A percentile compares a stretch with the other conserved stretches of the same genome.
These are phyloP conservation scores for Aphelenchoides avenae DNA, from an alignment of 1,140 invertebrate genomes.

Conservation along the genomic window DNA sequence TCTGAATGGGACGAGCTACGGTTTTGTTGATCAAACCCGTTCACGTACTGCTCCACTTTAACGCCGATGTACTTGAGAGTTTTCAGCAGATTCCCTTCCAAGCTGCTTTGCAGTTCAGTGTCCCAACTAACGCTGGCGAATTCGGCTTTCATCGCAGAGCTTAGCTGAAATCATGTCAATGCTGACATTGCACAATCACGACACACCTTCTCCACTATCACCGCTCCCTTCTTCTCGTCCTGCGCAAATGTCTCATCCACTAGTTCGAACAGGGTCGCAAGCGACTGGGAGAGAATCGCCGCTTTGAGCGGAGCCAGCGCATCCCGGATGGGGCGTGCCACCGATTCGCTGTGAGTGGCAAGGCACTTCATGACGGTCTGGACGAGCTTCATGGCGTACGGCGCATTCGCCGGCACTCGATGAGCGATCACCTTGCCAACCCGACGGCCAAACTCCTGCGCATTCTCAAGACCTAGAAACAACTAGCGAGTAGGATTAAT, in stretches of 20 bases:
- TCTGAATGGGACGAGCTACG: too few relatives aligned
- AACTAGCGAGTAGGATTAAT: too few relatives aligned
- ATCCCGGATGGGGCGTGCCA: slow-evolving; percentile 36
- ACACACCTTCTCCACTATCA: slow-evolving; percentile 48
- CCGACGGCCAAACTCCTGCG: slow-evolving; percentile 39
- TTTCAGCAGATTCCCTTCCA: slow-evolving; percentile 42
- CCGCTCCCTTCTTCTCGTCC: slow-evolving; percentile 27
- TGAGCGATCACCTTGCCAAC: slow-evolving; percentile 38
- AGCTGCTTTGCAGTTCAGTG: slow-evolving; percentile 36
- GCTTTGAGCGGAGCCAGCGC: slow-evolving; percentile 51
- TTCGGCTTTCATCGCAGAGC: slow-evolving; percentile 45
- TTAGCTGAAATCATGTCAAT: slow-evolving; percentile 29
- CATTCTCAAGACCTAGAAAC: slow-evolving; percentile 43
- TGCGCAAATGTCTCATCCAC: slow-evolving; percentile 47
- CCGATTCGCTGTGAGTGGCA: slow-evolving; percentile 30
- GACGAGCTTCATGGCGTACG: slow-evolving; percentile 44
- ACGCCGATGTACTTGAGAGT: slow-evolving; percentile 35
- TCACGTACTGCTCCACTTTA: slow-evolving; percentile 48
- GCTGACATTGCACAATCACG: background rate
- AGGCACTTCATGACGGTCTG: slow-evolving; percentile 46
- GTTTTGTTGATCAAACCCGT: too few relatives aligned
- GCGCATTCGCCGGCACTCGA: slow-evolving; percentile 41
- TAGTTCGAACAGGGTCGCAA: slow-evolving; percentile 34
- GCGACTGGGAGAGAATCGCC: slow-evolving; percentile 45
- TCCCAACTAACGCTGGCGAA: slow-evolving; percentile 47